Evolutionary conservation across 2,888 invertebrate species (phyloP), one percentile per base, ranked within the genome.

Genomic region (Leptopilina syphax): DNA sequence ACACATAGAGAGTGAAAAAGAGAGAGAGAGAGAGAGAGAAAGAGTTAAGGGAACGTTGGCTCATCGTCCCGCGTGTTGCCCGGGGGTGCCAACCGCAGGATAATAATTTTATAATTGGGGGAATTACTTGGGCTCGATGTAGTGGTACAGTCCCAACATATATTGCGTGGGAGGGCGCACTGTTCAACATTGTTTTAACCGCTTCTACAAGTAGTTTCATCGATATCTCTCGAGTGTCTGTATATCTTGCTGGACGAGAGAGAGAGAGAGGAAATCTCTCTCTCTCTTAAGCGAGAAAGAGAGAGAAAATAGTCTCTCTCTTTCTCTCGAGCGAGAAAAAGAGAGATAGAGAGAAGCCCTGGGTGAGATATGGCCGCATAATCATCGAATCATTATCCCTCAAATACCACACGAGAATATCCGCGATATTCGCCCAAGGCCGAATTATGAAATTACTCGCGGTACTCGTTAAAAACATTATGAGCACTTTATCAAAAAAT

Each of bases 81-180:
- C 87, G 89, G 87, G 91, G 91, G 91, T 91, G 91, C 90, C 89
- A 90, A 91, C 90, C 90, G 88, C 90, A 91, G 90, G 91, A 91
- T 91, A 91, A 91, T 91, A 91, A 91, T 91, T 91, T 91, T 90
- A 91, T 91, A 91, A 91, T 91, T 91, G 91, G 89, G 90, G 91
- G 90, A 91, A 91, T 91, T 91, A 91, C 91, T 90, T 86, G 80
- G 90, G 89, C 91, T 91, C 89, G 90, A 88, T 87, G 34, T 34
- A 34, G 86, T 87, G 86, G 89, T 89, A 89, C 88, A 89, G 89
- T 89, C 89, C 85, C 83, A 84, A 85, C 86, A 85, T 85, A 86
- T 86, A 87, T 50, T 50, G 90, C 91, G 91, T 91, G 91, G 91
- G 91, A 91, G 91, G 90, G 86, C 85, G 34, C 34, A 34, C 34